Evolutionary conservation across 2,888 invertebrate species (phyloP), one percentile per base, ranked within the genome.

Genomic region (Lamellibrachia satsuma): DNA sequence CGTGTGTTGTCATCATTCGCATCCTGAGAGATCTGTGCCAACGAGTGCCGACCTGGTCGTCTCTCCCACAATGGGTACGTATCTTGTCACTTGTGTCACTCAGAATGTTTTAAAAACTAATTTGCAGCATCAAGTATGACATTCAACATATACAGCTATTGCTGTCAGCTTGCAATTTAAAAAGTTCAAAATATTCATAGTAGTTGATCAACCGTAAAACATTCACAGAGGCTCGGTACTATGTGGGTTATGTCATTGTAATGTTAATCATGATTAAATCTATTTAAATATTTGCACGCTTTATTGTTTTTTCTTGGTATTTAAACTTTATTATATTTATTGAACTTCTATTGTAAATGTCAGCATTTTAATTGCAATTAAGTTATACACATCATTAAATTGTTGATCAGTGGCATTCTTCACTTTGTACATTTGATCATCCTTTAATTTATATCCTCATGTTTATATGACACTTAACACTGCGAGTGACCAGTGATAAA

Each of bases 1-100:
- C 99, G 95, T 99, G 99, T 97, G 98, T 99, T 94, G 98, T 99
- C 97, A 98, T 99, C 96, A 99, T 99, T 96, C 98, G 99, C 94
- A 98, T 99, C 96, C 97, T 99, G 97, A 97, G 99, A 95, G 99
- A 99, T 97, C 97, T 99, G 93, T 99, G 99, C 97, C 98, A 98
- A 96, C 98, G 99, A 95, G 98, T 98, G 93, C 98, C 98, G 94
- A 98, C 98, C 93, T 99, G 99, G 99, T 98, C 98, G 95, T 98
- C 99, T 93, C 97, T 99, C 94, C 98, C 98, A 96, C 98, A 98
- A 95, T 99, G 99, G 98, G 99, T 99, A 97, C 93, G 96, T 97
- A 97, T 15, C 27, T 22, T 7, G 3, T 11, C 57, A 57, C 57
- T 11, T 15, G 8, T 57, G 57, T 15, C 8, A 8, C 91, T 52